phyloP scores from a whole-genome alignment of 2,797 vertebrate species.

The Pipistrellus nathusii region DNA sequence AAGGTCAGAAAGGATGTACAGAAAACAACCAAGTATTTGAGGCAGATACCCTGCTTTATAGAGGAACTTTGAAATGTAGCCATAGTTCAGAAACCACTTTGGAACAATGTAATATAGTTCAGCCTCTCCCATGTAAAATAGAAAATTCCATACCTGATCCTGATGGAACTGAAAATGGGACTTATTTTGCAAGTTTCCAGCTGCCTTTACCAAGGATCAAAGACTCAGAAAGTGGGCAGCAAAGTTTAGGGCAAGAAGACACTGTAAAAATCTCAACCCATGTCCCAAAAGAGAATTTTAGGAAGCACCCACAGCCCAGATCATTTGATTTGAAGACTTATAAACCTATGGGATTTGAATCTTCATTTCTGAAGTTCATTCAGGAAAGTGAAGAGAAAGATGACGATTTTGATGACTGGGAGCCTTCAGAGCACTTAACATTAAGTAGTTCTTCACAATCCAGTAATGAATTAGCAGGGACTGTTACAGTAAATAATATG shows the following conservation, averaged over 20 bases:
- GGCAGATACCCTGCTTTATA: slow-evolving; percentile 79
- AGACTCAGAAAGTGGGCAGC: slow-evolving; percentile 88
- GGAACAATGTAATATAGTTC: slow-evolving; percentile 81
- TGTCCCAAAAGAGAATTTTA: slow-evolving; percentile 85
- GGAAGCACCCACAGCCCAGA: slow-evolving; percentile 84
- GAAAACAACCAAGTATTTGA: slow-evolving; percentile 72
- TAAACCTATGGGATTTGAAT: slow-evolving; percentile 97
- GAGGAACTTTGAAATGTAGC: slow-evolving; percentile 87
- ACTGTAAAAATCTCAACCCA: slow-evolving; percentile 81
- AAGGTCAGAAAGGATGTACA: slow-evolving; percentile 77
- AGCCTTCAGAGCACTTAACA: slow-evolving; percentile 84
- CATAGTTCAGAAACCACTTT: slow-evolving; percentile 83
- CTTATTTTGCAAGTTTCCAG: slow-evolving; percentile 83
- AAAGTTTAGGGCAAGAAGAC: slow-evolving; percentile 77
- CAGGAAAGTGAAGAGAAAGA: slow-evolving; percentile 94
- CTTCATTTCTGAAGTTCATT: slow-evolving; percentile 97
- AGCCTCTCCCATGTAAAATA: slow-evolving; percentile 76
- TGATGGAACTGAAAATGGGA: slow-evolving; percentile 84
- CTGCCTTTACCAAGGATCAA: slow-evolving; percentile 93
- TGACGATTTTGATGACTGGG: slow-evolving; percentile 87
- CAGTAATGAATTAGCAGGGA: slow-evolving; percentile 84
- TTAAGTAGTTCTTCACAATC: slow-evolving; percentile 79
- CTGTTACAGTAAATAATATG: slow-evolving; percentile 78
- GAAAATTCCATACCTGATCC: slow-evolving; percentile 83
- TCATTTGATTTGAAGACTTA: slow-evolving; percentile 94